phyloP scores from a whole-genome alignment of 2,797 vertebrate genomes.

The Linurgus olivaceus region DNA sequence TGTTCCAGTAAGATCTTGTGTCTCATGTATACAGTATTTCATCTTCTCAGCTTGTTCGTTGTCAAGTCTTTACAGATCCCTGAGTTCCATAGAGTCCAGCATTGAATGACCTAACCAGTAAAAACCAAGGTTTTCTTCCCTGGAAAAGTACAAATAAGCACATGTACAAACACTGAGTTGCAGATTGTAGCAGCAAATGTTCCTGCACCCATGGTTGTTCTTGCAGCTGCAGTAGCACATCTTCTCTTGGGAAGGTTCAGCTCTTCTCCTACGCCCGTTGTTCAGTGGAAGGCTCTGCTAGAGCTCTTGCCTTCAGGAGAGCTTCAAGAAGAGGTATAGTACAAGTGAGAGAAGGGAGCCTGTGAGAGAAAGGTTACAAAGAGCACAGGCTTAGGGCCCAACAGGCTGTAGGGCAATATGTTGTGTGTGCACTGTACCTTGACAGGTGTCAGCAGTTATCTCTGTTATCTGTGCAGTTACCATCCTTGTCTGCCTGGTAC shows the following conservation, averaged over 20 bases:
- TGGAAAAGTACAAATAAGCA: not conserved
- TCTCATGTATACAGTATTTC: fast-evolving
- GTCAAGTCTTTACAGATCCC: not conserved
- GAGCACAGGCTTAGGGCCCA: not conserved
- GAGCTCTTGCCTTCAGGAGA: not conserved
- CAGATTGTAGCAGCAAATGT: not conserved
- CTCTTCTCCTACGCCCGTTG: not conserved
- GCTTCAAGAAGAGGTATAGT: not conserved
- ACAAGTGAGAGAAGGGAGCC: not conserved
- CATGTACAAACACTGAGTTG: not conserved
- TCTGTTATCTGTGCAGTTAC: not conserved
- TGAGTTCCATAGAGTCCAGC: fast-evolving
- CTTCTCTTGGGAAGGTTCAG: not conserved
- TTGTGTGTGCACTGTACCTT: not conserved
- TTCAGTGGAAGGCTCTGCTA: not conserved
- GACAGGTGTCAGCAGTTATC: not conserved
- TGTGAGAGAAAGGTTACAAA: not conserved
- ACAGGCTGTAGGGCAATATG: not conserved
- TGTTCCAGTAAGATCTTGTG: not conserved
- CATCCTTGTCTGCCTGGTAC: not conserved
- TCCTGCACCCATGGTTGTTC: not conserved
- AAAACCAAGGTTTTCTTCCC: not conserved
- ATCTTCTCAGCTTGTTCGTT: not conserved
- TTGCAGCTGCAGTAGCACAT: not conserved
- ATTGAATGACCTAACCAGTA: not conserved